phyloP scores from a whole-genome alignment of 2,113 vertebrate species.

The Dromaius novaehollandiae region DNA sequence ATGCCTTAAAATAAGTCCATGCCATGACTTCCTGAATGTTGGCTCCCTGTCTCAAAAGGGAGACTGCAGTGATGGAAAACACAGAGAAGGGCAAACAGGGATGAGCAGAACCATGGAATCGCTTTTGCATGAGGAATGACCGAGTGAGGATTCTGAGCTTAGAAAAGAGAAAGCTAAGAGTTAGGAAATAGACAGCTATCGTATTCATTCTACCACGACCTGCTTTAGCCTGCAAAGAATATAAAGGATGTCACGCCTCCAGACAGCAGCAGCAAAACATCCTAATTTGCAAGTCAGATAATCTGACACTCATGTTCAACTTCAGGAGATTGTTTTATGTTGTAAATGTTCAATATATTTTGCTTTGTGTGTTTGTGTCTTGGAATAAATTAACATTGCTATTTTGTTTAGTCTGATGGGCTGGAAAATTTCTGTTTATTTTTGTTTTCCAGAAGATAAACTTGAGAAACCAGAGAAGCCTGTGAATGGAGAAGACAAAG shows the following conservation, averaged over 20 bases:
- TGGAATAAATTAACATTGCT: background rate
- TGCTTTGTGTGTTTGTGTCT: background rate
- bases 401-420: background rate
- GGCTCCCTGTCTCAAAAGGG: background rate
- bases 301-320: background rate
- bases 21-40: background rate
- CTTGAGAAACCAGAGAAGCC: conserved; percentile 86
- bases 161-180: background rate
- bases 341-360: background rate
- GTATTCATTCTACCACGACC: background rate
- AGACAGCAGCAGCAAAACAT: background rate
- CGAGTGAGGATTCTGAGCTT: background rate
- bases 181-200: background rate
- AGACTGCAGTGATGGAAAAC: background rate
- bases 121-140: background rate
- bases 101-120: background rate
- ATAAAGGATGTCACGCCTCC: background rate
- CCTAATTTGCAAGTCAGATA: background rate
- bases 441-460: conserved; percentile 87
- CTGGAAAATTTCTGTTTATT: background rate
- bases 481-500: conserved; percentile 93
- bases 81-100: background rate
- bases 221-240: background rate
- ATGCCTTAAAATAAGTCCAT: background rate
- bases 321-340: background rate